Conservation (phyloP, 2,888 invertebrate genomes). For the Chrysina gloriosa region DNA sequence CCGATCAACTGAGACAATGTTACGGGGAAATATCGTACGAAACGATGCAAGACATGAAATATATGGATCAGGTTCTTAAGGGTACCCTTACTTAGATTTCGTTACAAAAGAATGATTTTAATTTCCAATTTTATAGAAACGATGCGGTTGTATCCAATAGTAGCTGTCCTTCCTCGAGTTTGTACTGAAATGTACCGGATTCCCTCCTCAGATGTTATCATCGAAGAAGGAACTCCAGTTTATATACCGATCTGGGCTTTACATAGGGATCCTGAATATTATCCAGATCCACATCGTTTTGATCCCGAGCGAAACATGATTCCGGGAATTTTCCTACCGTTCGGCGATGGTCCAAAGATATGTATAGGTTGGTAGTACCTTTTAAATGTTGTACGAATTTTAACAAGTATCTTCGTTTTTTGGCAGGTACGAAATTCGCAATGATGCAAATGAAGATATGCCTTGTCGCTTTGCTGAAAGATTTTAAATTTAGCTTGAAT, state of each 20-base stretch:
- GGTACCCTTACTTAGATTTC: too few relatives aligned
- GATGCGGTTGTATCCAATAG: slow-evolving; percentile 59
- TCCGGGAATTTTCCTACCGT: slow-evolving; percentile 53
- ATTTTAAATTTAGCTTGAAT: slow-evolving; percentile 45
- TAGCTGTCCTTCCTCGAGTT: slow-evolving; percentile 48
- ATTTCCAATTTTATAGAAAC: slow-evolving; percentile 54
- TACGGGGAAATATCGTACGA: slow-evolving; percentile 62
- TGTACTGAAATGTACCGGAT: slow-evolving; percentile 52
- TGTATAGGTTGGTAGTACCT: slow-evolving; percentile 53
- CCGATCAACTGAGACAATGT: slow-evolving; percentile 51
- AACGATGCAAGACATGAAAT: slow-evolving; percentile 64
- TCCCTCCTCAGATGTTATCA: slow-evolving; percentile 54
- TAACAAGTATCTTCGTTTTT: background rate
- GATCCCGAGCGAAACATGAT: slow-evolving; percentile 51
- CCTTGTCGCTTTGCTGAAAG: slow-evolving; percentile 39
- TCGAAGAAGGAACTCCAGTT: slow-evolving; percentile 58
- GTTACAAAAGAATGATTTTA: too few relatives aligned
- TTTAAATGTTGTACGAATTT: background rate
- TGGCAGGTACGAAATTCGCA: slow-evolving; percentile 48
- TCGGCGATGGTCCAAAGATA: slow-evolving; percentile 54
- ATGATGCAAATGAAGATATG: slow-evolving; percentile 47
- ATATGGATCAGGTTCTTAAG: slow-evolving; percentile 58
- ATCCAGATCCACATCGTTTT: slow-evolving; percentile 54
- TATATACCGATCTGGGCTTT: slow-evolving; percentile 54
- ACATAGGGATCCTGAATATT: slow-evolving; percentile 55